Conservation (phyloP, 30 jellyfish, hydroid and myxozoan genomes). For the Aurelia aurita complex sp. Pacific region DNA sequence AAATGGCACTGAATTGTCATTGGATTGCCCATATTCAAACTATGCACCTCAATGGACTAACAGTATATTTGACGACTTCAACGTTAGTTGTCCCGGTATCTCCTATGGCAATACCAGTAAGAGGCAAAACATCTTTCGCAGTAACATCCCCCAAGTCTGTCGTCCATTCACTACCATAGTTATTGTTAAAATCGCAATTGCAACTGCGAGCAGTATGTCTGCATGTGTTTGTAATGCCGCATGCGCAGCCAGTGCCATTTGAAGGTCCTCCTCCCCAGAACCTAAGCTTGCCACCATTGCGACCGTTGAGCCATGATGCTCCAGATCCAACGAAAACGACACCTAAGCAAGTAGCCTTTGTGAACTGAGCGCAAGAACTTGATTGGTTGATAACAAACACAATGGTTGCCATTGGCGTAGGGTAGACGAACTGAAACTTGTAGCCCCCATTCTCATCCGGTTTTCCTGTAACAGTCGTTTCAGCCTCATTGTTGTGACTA, state of each 20-base stretch:
- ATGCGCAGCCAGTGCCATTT: slow-evolving; percentile 15
- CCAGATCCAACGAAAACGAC: not conserved
- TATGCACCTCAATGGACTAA: slow-evolving; percentile 42
- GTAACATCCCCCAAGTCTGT: slow-evolving; percentile 28
- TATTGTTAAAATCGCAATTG: not conserved
- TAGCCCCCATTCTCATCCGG: not conserved
- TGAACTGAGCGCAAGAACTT: not conserved
- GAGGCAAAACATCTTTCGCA: slow-evolving; percentile 21
- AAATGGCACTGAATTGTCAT: too few species aligned
- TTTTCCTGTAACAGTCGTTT: not conserved
- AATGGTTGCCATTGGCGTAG: not conserved
- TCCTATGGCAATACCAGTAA: slow-evolving; percentile 55
- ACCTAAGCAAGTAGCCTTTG: not conserved
- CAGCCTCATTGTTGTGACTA: slow-evolving; percentile 8
- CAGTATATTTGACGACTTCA: slow-evolving; percentile 24
- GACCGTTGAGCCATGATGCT: not conserved
- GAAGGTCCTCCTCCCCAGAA: slow-evolving; percentile 17
- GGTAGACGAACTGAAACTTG: not conserved
- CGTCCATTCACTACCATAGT: not conserved
- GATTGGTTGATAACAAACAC: not conserved
- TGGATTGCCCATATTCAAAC: not conserved
- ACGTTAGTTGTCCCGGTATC: slow-evolving; percentile 3
- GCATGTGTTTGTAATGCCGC: not conserved
- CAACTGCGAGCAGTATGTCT: not conserved
- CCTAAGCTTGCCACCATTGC: not conserved